These are phyloP conservation scores for Catotricha subobsoleta DNA, from an alignment of 2,888 invertebrate genomes.

Conservation along the genomic window DNA sequence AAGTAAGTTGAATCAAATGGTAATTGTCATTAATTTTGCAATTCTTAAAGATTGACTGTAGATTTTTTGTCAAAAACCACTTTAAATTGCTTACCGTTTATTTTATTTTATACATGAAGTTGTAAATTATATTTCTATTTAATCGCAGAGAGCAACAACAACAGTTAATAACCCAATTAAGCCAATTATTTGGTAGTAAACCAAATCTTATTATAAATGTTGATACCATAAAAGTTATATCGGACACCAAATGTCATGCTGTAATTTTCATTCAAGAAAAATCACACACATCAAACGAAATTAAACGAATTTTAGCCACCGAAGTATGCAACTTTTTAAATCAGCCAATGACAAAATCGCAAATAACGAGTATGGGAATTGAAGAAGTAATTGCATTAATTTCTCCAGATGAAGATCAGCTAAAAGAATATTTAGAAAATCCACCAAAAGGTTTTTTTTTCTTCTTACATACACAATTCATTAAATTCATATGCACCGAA, in stretches of 20 bases:
- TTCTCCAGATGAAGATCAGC: constrained; percentile 55
- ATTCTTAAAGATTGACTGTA: too few species aligned
- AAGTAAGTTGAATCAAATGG: constrained; percentile 35
- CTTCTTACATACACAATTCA: constrained; percentile 19
- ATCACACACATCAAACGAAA: constrained; percentile 39
- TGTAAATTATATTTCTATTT: constrained; percentile 13
- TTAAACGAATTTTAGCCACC: constrained; percentile 49
- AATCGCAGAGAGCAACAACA: constrained; percentile 45
- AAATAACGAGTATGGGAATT: constrained; percentile 55
- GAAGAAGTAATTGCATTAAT: constrained; percentile 52
- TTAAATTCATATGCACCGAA: constrained; percentile 26
- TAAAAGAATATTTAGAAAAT: constrained; percentile 74
- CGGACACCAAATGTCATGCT: constrained; percentile 63
- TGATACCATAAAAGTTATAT: constrained; percentile 57
- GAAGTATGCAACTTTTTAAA: constrained; percentile 54
- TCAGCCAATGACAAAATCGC: constrained; percentile 49
- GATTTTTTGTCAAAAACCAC: constrained; percentile 15
- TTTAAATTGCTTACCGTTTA: constrained; percentile 9
- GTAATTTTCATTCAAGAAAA: constrained; percentile 57
- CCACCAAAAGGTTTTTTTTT: constrained; percentile 48
- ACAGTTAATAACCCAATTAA: constrained; percentile 45
- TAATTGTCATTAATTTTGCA: too few species aligned
- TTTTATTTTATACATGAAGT: constrained; percentile 7
- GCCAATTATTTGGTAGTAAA: constrained; percentile 61
- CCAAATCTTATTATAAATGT: constrained; percentile 64